Evolutionary conservation across 2,797 vertebrate genomes (phyloP).

Genomic region (Leptatherina wallacei): DNA sequence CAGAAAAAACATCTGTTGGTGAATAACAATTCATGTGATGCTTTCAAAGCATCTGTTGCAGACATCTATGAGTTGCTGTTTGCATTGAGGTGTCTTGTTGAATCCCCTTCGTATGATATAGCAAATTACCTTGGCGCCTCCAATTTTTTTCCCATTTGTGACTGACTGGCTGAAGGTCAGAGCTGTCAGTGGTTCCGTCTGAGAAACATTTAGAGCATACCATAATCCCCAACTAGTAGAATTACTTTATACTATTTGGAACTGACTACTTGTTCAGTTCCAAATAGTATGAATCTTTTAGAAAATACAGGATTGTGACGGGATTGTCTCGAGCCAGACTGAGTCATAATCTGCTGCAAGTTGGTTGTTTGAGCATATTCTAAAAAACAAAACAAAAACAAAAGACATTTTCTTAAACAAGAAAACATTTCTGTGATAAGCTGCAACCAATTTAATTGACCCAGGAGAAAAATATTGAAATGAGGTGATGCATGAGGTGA

Average conservation of each 20-base stretch:
- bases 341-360: constrained; percentile 32
- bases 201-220: constrained; percentile 13
- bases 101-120: neutral
- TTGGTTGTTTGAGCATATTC: constrained; percentile 19
- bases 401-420: constrained; percentile 12
- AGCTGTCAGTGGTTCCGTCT: constrained; percentile 22
- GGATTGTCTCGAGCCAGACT: constrained; percentile 16
- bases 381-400: constrained; percentile 8
- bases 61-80: constrained; percentile 20
- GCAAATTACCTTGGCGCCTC: neutral
- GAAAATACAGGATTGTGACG: constrained; percentile 26
- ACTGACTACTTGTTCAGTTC: constrained; percentile 6
- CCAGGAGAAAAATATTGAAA: constrained; percentile 8
- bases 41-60: constrained; percentile 28
- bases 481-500: neutral
- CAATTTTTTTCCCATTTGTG: constrained; percentile 26
- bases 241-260: too few species aligned
- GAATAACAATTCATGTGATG: constrained; percentile 36
- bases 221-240: constrained; percentile 6
- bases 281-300: constrained; percentile 19
- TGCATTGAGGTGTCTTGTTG: constrained; percentile 17
- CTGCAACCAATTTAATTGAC: constrained; percentile 22
- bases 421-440: constrained; percentile 3
- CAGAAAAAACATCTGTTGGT: constrained; percentile 47
- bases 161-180: constrained; percentile 55